Evolutionary conservation across 2,113 vertebrate genomes (phyloP).

Genomic region (Eptesicus fuscus): DNA sequence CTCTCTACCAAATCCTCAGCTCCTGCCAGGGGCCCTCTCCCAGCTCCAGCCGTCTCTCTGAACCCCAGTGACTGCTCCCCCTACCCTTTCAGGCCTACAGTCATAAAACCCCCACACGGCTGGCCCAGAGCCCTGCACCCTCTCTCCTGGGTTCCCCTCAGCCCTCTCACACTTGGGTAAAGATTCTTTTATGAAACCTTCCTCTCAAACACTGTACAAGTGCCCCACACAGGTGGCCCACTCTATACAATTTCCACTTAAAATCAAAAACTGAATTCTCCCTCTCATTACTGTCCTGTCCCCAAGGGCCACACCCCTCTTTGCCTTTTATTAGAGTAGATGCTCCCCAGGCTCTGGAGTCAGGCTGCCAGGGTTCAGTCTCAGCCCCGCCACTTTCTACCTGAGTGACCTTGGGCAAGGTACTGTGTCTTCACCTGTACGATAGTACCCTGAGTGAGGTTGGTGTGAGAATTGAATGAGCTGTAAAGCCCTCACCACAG

Average conservation of each 20-base stretch:
- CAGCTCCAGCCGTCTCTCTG: not conserved
- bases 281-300: not conserved
- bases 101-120: not conserved
- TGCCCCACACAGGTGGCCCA: not conserved
- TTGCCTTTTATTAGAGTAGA: not conserved
- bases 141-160: fast-evolving
- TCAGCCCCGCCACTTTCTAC: not conserved
- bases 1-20: not conserved
- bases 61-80: not conserved
- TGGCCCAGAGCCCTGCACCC: not conserved
- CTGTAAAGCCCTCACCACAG: not conserved
- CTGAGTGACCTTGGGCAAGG: not conserved
- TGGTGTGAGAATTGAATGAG: not conserved
- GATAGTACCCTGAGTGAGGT: fast-evolving
- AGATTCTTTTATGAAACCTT: not conserved
- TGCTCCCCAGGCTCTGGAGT: not conserved
- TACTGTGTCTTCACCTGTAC: too few relatives aligned
- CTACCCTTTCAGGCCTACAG: not conserved
- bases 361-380: not conserved
- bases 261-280: not conserved
- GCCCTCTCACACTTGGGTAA: not conserved
- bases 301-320: not conserved
- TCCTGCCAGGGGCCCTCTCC: not conserved
- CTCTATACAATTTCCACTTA: not conserved
- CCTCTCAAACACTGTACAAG: not conserved